These are phyloP conservation scores for Ophion ellenae DNA, from an alignment of 2,888 invertebrate species.

Conservation along the genomic window DNA sequence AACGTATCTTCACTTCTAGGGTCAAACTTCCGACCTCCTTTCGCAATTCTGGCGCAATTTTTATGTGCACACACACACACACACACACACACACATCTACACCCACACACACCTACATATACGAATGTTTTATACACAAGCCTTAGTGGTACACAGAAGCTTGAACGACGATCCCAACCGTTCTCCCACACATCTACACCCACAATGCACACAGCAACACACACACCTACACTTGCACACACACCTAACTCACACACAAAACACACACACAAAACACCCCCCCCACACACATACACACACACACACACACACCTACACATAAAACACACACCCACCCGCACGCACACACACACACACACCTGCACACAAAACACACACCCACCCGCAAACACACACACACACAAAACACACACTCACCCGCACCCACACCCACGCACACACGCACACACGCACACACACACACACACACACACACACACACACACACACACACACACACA, in stretches of 20 bases:
- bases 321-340: no score
- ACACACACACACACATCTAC: not conserved
- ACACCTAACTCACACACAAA: no score
- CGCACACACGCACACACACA: not conserved
- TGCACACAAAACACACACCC: no score
- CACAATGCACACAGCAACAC: no score
- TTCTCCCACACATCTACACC: no score
- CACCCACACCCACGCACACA: not conserved
- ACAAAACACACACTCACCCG: not conserved
- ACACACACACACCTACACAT: no score
- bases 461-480: not conserved
- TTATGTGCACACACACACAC: not conserved
- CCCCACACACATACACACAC: no score
- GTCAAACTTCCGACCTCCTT: slow-evolving; percentile 42
- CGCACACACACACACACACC: no score
- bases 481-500: not conserved
- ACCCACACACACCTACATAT: not conserved
- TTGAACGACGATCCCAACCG: not conserved
- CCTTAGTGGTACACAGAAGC: not conserved
- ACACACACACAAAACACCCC: no score
- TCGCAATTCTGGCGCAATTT: not conserved
- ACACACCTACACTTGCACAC: no score
- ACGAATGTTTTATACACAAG: not conserved
- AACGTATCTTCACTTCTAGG: slow-evolving; percentile 9
- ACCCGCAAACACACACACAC: no score